These are phyloP conservation scores for Mastomys coucha DNA, from an alignment of 2,113 vertebrate genomes.

Conservation along the genomic window DNA sequence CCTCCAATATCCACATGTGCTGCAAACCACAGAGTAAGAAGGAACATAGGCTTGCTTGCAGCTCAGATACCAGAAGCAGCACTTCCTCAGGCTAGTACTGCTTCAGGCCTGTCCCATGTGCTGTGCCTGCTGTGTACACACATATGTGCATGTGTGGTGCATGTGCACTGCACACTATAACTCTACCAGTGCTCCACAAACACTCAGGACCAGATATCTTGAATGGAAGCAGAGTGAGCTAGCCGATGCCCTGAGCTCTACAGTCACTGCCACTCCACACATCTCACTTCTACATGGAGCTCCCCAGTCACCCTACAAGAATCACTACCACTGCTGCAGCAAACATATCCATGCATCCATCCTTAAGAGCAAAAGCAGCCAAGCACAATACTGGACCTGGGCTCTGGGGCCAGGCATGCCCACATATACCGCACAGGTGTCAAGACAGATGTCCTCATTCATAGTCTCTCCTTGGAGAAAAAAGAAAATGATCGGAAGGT, in stretches of 20 bases:
- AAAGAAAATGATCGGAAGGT: background rate
- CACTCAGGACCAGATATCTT: background rate
- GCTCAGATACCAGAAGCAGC: background rate
- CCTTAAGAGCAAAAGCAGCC: background rate
- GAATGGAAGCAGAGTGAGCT: background rate
- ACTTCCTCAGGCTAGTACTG: background rate
- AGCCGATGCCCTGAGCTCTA: background rate
- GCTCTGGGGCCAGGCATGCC: background rate
- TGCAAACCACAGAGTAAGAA: background rate
- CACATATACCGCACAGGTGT: background rate
- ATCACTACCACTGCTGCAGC: background rate
- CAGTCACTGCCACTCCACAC: background rate
- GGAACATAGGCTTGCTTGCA: background rate
- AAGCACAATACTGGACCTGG: background rate
- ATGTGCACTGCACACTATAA: background rate
- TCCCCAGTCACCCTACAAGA: background rate
- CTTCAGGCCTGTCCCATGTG: background rate
- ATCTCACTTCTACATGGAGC: background rate
- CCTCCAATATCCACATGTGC: background rate
- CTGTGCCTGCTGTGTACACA: background rate
- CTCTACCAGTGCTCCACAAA: background rate
- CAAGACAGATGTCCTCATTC: background rate
- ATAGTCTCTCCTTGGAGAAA: background rate
- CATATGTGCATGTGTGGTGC: too few species aligned
- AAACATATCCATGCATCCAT: background rate